Conservation (phyloP, 2,113 vertebrate species). For the Cariama cristata region DNA sequence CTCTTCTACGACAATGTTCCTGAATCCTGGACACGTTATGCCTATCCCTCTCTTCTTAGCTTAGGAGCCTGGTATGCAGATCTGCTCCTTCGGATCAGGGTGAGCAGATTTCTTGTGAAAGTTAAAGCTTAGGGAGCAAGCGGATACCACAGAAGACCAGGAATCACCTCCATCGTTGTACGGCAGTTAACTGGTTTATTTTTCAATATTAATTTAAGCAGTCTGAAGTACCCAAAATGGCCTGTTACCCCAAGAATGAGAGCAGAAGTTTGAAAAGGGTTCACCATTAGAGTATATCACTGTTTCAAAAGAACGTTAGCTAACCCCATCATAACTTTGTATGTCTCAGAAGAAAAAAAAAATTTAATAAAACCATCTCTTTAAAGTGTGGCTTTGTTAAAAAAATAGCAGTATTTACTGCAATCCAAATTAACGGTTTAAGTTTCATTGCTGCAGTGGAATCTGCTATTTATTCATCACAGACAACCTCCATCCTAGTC, state of each 20-base stretch:
- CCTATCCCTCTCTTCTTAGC: constrained; percentile 80
- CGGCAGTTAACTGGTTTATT: constrained; percentile 8
- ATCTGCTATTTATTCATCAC: not conserved
- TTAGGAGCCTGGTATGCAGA: constrained; percentile 76
- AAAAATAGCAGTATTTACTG: not conserved
- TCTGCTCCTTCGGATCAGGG: constrained; percentile 74
- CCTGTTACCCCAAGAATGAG: not conserved
- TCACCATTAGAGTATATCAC: not conserved
- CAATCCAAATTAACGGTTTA: not conserved
- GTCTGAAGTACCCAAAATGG: not conserved
- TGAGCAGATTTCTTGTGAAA: not conserved
- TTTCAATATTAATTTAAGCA: not conserved
- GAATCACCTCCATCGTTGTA: not conserved
- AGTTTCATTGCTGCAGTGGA: not conserved
- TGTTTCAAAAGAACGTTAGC: not conserved
- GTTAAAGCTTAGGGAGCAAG: not conserved
- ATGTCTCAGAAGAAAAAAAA: not conserved
- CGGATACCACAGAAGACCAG: not conserved
- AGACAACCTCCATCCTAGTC: not conserved
- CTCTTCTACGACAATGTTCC: constrained; percentile 78
- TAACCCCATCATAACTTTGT: not conserved
- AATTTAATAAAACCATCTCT: not conserved
- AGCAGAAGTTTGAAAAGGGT: not conserved
- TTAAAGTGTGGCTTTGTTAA: not conserved
- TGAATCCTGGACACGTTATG: constrained; percentile 67